Percentiles rank a stretch among this genome's conserved stretches.
phyloP scores from a whole-genome alignment of 2,113 vertebrate species.

The Rhinoderma darwinii region DNA sequence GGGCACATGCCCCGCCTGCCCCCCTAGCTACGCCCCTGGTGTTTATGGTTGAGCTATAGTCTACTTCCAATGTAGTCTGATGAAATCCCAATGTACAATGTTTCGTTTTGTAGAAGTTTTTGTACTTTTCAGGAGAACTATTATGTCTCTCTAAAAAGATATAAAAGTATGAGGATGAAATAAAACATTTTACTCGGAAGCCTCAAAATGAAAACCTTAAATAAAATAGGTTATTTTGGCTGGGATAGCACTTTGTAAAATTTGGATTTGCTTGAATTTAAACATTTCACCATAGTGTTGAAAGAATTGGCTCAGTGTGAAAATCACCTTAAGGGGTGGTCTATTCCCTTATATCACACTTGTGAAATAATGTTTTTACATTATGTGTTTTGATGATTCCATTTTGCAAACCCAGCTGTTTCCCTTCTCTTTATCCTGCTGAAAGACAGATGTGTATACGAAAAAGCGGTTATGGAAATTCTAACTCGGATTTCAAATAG shows the following conservation, averaged over 20 bases:
- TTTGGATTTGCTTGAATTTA: constrained; percentile 20
- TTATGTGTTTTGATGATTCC: constrained; percentile 42
- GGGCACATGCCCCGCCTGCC: too few species aligned
- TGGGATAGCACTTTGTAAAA: constrained; percentile 25
- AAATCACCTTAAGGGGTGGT: constrained; percentile 35
- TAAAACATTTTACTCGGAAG: not conserved
- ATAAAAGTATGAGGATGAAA: not conserved
- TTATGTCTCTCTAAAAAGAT: not conserved
- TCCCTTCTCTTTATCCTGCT: constrained; percentile 22
- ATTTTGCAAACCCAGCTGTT: constrained; percentile 38
- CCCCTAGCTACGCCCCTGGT: too few species aligned
- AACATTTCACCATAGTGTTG: constrained; percentile 33
- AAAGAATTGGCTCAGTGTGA: constrained; percentile 16
- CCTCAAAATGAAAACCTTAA: not conserved
- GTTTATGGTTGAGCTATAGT: not conserved
- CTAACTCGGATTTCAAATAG: not conserved
- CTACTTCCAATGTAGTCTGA: not conserved
- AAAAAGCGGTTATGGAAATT: constrained; percentile 33
- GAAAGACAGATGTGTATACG: constrained; percentile 42
- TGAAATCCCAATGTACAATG: not conserved
- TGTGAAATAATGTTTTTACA: constrained; percentile 52
- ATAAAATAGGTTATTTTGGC: constrained; percentile 5
- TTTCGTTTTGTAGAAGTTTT: not conserved
- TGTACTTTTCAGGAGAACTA: not conserved
- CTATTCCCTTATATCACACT: constrained; percentile 37